These are phyloP conservation scores for Hemitrygon akajei DNA, from an alignment of 2,797 vertebrate genomes.

Conservation along the genomic window DNA sequence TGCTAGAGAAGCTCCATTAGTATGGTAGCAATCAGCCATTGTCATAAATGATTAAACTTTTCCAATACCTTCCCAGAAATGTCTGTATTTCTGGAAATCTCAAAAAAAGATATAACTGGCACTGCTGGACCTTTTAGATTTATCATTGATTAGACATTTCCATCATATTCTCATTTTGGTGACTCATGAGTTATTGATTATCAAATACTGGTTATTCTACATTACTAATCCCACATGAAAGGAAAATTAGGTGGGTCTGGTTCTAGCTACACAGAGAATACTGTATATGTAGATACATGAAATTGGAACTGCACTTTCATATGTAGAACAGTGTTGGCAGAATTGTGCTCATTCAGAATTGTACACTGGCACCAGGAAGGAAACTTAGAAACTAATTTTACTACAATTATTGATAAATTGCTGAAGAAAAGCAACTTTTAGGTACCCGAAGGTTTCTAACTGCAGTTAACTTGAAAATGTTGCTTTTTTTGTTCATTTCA, in stretches of 20 bases:
- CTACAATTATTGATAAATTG: background rate
- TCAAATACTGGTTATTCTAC: background rate
- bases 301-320: background rate
- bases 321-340: background rate
- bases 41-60: background rate
- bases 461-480: background rate
- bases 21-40: background rate
- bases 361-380: background rate
- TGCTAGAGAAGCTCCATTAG: background rate
- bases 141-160: background rate
- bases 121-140: background rate
- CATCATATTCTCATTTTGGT: background rate
- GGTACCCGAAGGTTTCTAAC: background rate
- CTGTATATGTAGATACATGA: background rate
- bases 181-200: background rate
- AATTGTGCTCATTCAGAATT: background rate
- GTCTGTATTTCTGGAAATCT: background rate
- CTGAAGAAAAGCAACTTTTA: background rate
- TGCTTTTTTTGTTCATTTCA: slow-evolving; percentile 25
- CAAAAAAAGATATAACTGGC: background rate
- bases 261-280: background rate
- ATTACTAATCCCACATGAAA: background rate
- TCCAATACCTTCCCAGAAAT: background rate
- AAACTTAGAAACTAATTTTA: background rate
- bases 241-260: background rate